Percentiles rank a stretch among this genome's conserved stretches.
phyloP scores from a whole-genome alignment of 2,888 invertebrate genomes.

The Drosophila picticornis region DNA sequence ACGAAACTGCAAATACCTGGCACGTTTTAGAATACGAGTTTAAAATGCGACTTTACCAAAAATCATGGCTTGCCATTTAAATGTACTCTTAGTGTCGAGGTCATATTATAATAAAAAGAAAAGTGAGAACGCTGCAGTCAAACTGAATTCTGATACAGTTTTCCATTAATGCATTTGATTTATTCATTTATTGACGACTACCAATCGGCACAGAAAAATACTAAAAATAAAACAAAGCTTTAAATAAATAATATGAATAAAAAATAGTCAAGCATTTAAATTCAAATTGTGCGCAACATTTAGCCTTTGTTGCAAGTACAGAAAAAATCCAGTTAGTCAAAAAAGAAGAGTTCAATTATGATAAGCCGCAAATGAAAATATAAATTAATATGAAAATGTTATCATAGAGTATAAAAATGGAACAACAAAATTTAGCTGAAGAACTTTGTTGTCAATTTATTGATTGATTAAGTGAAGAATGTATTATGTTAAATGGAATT shows the following conservation, averaged over 20 bases:
- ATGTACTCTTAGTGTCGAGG: not conserved
- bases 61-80: not conserved
- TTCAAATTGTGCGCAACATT: not conserved
- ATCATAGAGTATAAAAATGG: not conserved
- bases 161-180: not conserved
- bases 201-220: not conserved
- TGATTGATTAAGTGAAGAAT: not conserved
- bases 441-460: not conserved
- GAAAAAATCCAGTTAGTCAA: not conserved
- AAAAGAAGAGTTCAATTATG: not conserved
- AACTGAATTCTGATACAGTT: not conserved
- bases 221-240: not conserved
- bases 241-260: not conserved
- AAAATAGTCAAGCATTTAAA: not conserved
- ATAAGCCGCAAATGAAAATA: not conserved
- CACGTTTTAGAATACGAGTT: not conserved
- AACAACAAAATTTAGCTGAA: not conserved
- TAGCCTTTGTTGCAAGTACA: not conserved
- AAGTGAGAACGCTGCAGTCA: not conserved
- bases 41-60: not conserved
- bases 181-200: not conserved
- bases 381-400: not conserved
- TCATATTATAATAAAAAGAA: not conserved
- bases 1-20: not conserved
- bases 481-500: accelerated